A percentile compares a stretch with the other conserved stretches of the same genome.
Evolutionary conservation across 1,140 invertebrate species (phyloP).

Genomic region (Euura lappo): DNA sequence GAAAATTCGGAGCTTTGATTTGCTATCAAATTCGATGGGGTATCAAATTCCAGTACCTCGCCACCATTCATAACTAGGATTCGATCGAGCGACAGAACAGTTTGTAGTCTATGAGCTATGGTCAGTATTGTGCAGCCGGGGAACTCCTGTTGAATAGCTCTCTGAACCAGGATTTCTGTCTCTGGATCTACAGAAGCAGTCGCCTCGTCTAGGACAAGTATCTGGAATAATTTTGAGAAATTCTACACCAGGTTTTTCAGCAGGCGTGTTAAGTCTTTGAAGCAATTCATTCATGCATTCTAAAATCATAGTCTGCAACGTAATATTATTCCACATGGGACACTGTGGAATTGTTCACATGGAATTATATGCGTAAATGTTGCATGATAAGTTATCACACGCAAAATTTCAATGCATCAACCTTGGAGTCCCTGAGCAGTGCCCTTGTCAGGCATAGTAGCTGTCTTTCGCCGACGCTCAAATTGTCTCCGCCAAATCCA

Average conservation of each 20-base stretch:
- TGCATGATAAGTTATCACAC: too few species aligned
- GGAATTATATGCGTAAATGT: too few species aligned
- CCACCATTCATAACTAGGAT: slow-evolving; percentile 69
- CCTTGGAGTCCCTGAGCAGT: slow-evolving; percentile 62
- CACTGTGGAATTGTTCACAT: too few species aligned
- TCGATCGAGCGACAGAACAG: slow-evolving; percentile 65
- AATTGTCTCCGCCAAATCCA: slow-evolving; percentile 56
- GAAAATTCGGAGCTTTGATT: slow-evolving; percentile 63
- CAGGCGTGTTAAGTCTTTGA: neutral
- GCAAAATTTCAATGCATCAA: slow-evolving; percentile 36
- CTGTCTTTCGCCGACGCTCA: slow-evolving; percentile 66
- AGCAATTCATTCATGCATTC: neutral
- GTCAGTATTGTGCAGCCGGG: slow-evolving; percentile 65
- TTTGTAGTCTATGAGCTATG: slow-evolving; percentile 68
- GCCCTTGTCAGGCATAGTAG: slow-evolving; percentile 68
- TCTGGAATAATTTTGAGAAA: slow-evolving; percentile 40
- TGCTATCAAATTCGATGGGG: slow-evolving; percentile 58
- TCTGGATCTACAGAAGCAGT: slow-evolving; percentile 68
- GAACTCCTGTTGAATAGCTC: slow-evolving; percentile 55
- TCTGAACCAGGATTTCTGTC: slow-evolving; percentile 54
- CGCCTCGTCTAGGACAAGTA: slow-evolving; percentile 74
- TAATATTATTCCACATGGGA: too few species aligned
- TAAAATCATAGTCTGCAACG: too few species aligned
- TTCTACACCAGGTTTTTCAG: too few species aligned
- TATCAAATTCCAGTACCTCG: slow-evolving; percentile 65